Evolutionary conservation across 2,113 vertebrate species (phyloP), one percentile per base, ranked within the genome.

Genomic region (Sturnira hondurensis): DNA sequence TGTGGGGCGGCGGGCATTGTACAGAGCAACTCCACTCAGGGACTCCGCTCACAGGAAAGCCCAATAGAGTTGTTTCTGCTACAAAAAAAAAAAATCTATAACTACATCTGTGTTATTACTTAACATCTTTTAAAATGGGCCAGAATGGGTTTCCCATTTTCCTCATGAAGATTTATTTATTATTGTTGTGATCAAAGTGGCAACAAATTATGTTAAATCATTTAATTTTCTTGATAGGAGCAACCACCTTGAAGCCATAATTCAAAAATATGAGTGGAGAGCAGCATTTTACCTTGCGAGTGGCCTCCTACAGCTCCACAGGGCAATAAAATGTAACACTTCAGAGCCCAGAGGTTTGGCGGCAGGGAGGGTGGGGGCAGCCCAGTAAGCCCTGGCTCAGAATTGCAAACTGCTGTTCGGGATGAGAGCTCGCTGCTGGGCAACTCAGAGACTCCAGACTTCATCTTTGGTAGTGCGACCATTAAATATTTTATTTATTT

Each of bases 151-250:
- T 98, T 95, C 95, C 95, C 86, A 2, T 90, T 96, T 98, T 97
- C 95, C 94, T 97, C 97, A 94, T 96, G 95, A 96, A 98, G 98
- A 97, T 89, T 97, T 96, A 97, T 98, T 98, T 98, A 98, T 98
- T 98, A 97, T 97, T 96, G 93, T 95, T 97, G 95, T 65, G 80
- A 98, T 98, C 98, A 98, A 97, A 98, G 97, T 91, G 97, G 94
- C 96, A 97, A 96, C 93, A 98, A 98, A 98, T 68, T 83, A 97
- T 78, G 90, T 96, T 98, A 97, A 98, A 97, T 98, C 95, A 98
- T 98, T 98, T 98, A 93, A 97, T 98, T 98, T 98, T 97, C 97
- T 97, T 97, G 93, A 98, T 98, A 97, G 82, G 94, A 98, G 91
- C 93, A 98, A 98, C 97, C 97, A 98, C 90, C 94, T 93, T 98